Conservation (phyloP, 2,797 vertebrate species). For the Tiaroga cobitis region DNA sequence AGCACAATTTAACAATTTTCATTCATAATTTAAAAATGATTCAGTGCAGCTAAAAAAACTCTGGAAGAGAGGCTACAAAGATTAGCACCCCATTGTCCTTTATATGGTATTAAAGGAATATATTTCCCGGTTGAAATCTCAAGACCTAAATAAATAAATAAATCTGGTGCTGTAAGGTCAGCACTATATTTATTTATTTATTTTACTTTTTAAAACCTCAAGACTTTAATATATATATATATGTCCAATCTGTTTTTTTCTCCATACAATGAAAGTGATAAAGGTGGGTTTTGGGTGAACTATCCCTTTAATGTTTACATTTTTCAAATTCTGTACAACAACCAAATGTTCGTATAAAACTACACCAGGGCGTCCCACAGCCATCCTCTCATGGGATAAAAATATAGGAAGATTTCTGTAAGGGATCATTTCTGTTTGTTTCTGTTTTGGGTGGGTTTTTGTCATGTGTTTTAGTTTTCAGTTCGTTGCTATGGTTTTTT, state of each 20-base stretch:
- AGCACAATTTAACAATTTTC: slow-evolving; percentile 39
- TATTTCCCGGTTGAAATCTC: not conserved
- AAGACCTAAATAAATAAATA: not conserved
- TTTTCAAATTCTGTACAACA: not conserved
- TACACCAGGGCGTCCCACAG: not conserved
- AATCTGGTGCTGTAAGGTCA: not conserved
- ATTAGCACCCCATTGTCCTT: not conserved
- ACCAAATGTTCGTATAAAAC: not conserved
- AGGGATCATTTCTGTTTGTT: not conserved
- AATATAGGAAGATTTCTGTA: not conserved
- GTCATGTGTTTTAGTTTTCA: not conserved
- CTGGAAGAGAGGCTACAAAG: not conserved
- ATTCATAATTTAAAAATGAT: slow-evolving; percentile 43
- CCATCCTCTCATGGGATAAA: not conserved
- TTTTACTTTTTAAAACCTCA: not conserved
- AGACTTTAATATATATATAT: not conserved
- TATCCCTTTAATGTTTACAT: not conserved
- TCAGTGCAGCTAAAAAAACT: slow-evolving; percentile 1
- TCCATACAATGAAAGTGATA: no score
- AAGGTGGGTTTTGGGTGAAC: not conserved
- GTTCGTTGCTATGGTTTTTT: no score
- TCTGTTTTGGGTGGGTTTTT: not conserved
- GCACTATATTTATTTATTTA: not conserved
- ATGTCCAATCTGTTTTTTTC: no score
- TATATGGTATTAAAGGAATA: not conserved